These are phyloP conservation scores for Nyctibius bracteatus DNA, from an alignment of 2,113 vertebrate genomes.

Conservation along the genomic window DNA sequence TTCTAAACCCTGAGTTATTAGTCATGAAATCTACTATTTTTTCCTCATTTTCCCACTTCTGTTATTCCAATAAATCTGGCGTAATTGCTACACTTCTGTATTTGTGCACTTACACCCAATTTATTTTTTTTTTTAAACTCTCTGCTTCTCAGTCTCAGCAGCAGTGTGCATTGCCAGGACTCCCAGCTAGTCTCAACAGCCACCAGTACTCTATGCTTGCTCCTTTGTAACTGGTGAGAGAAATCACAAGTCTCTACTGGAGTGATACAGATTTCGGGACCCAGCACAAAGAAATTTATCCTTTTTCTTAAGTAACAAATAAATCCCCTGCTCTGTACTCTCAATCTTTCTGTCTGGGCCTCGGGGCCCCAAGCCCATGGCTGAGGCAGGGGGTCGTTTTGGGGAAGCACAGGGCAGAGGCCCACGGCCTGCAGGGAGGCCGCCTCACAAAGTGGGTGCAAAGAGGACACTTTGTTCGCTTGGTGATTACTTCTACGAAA, in stretches of 20 bases:
- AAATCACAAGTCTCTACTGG: accelerated
- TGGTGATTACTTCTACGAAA: too few species aligned
- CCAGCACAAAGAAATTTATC: accelerated
- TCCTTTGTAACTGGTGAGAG: accelerated
- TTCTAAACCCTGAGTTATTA: neutral
- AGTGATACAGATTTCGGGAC: accelerated
- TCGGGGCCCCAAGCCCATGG: neutral
- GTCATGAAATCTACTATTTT: neutral
- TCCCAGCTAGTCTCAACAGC: accelerated
- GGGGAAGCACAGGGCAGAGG: too few species aligned
- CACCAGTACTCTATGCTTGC: accelerated
- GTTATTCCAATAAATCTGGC: neutral
- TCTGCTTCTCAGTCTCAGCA: too few species aligned
- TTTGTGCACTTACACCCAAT: accelerated
- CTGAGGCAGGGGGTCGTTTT: too few species aligned
- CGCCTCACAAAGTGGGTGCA: neutral
- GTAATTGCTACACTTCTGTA: accelerated
- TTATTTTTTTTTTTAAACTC: neutral
- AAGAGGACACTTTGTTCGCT: too few species aligned
- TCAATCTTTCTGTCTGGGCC: too few species aligned
- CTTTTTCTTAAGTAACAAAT: too few species aligned
- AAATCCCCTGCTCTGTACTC: too few species aligned
- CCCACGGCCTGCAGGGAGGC: neutral
- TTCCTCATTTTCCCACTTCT: neutral
- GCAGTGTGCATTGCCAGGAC: accelerated